A percentile compares a stretch with the other conserved stretches of the same genome.
phyloP scores from a whole-genome alignment of 2,113 vertebrate species.

The cat (Felis catus) region F.catus_Fca126_mat1.0 CM031416.1:32370501-32371000 shows the following conservation, averaged over 20 bases:
- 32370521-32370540: background rate
- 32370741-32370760: background rate
- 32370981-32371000: background rate
- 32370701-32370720: background rate
- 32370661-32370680: background rate
- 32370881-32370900: background rate
- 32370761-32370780: background rate
- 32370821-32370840: background rate
- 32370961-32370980: background rate
- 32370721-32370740: accelerated
- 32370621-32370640: background rate
- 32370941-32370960: background rate
- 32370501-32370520: background rate
- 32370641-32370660: background rate
- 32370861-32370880: background rate
- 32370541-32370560: background rate
- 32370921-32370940: background rate
- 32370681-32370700: too few species aligned
- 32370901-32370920: background rate
- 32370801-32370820: background rate
- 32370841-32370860: background rate
- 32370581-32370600: background rate
- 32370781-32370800: background rate
- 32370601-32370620: too few species aligned
- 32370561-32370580: background rate